Base-by-base conservation (phyloP, 2,113 vertebrate species). In the Alouatta palliata region DNA sequence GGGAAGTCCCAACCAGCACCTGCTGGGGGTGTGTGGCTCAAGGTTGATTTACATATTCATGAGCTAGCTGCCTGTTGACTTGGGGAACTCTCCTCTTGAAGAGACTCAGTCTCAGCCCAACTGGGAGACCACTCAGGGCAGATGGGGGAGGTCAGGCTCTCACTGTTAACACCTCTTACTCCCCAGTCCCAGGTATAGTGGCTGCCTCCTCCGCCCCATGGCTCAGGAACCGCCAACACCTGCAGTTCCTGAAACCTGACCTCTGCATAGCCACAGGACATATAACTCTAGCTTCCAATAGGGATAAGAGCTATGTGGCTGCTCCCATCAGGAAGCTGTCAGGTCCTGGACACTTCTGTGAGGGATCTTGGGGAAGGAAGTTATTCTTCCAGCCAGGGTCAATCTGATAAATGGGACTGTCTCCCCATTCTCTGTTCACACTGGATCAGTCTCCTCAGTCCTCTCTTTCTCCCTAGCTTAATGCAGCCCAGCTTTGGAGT, bases 11-110 rank as follows among this genome's bases (percentile, higher is more conserved):
- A 52, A 19, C 14, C 13, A 21, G 25, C 83, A 43, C 58, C n/a
- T 58, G 49, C 37, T n/a, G 20, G n/a, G 52, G 79, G 20, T 10
- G 47, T 0, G 16, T 79, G 86, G 70, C 30, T 96, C 64, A 58
- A 83, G 47, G 43, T 58, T 70, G 73, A 95, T 92, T 87, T 81
- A 71, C 79, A 93, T 93, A 93, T 91, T 81, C 68, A 76, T 66
- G 96, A 97, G 21, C 73, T 14, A 35, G 1, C 32, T 80, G 30
- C 58, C 25, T 35, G 70, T 13, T 23, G 37, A 4, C 58, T 13
- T 12, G 54, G 23, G 56, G 73, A 45, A 45, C 56, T 92, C 30
- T 58, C 58, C 43, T 84, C 54, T 13, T 37, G 75, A 83, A 58
- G 25, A 76, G 40, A 61, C 56, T 77, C 56, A 58, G 21, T 30